Evolutionary conservation across 2,888 invertebrate genomes (phyloP).

Genomic region (Plutella xylostella): DNA sequence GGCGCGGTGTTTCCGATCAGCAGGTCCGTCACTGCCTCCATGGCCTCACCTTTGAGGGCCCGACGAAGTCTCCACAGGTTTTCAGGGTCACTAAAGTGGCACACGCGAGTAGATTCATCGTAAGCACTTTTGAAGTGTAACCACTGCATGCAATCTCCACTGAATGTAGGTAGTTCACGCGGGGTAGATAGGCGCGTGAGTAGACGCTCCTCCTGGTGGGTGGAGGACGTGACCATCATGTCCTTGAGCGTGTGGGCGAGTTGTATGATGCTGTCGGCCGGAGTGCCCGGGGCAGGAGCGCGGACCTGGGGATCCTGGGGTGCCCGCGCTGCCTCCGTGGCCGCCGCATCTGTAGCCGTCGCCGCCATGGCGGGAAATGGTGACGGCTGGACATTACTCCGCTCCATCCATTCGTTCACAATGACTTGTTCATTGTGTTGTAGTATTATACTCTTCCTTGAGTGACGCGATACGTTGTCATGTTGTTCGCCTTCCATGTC

Average conservation of each 20-base stretch:
- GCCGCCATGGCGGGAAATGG: too few species aligned
- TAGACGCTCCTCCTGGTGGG: not conserved
- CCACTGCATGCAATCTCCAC: not conserved
- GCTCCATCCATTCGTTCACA: not conserved
- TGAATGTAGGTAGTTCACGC: not conserved
- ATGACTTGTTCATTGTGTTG: not conserved
- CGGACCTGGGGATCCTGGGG: not conserved
- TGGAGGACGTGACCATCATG: not conserved
- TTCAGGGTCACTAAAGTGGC: not conserved
- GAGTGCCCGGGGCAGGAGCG: not conserved
- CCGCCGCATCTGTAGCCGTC: too few species aligned
- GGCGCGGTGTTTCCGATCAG: not conserved
- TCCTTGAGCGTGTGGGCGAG: not conserved
- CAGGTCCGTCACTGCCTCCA: not conserved
- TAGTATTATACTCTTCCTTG: not conserved
- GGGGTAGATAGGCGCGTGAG: not conserved
- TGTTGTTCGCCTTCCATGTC: not conserved
- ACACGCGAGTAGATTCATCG: not conserved
- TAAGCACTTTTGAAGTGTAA: not conserved
- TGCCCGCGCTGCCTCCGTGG: not conserved
- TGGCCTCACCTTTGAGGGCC: not conserved
- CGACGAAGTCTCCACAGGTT: not conserved
- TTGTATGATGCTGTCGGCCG: not conserved
- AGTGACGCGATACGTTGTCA: not conserved
- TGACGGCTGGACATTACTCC: not conserved